Conservation (phyloP, 64 coral and sea anemone species). For the Stichodactyla mertensii region DNA sequence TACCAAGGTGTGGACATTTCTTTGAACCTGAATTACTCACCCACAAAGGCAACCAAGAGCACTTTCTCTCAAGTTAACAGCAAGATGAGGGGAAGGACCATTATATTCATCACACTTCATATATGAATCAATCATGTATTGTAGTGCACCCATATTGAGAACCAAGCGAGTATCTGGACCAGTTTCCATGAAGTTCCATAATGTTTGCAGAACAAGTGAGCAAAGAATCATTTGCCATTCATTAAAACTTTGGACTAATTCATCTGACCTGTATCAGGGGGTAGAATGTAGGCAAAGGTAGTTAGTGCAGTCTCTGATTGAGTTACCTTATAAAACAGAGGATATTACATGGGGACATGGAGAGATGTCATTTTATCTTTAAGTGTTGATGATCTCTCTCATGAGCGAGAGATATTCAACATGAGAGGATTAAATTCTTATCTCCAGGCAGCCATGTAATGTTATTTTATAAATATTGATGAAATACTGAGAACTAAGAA, state of each 20-base stretch:
- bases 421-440: no score
- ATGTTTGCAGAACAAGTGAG: background rate
- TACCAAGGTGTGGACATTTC: no score
- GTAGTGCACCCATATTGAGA: background rate
- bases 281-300: background rate
- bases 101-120: background rate
- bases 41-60: slow-evolving; percentile 16
- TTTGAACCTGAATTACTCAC: background rate
- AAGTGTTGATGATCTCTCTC: no score
- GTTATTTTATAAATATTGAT: no score
- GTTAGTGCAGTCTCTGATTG: no score
- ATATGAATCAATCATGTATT: background rate
- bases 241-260: slow-evolving; percentile 11
- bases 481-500: no score
- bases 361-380: no score
- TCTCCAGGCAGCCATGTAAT: no score
- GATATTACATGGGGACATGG: no score
- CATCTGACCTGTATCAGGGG: background rate
- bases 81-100: background rate
- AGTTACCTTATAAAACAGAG: no score
- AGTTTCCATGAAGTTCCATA: slow-evolving; percentile 21
- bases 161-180: slow-evolving; percentile 7
- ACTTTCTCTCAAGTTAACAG: background rate
- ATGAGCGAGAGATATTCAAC: no score
- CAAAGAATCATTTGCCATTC: slow-evolving; percentile 18